Evolutionary conservation across 2,113 vertebrate species (phyloP), one percentile per base, ranked within the genome.

Genomic region (Ornithorhynchus anatinus): DNA sequence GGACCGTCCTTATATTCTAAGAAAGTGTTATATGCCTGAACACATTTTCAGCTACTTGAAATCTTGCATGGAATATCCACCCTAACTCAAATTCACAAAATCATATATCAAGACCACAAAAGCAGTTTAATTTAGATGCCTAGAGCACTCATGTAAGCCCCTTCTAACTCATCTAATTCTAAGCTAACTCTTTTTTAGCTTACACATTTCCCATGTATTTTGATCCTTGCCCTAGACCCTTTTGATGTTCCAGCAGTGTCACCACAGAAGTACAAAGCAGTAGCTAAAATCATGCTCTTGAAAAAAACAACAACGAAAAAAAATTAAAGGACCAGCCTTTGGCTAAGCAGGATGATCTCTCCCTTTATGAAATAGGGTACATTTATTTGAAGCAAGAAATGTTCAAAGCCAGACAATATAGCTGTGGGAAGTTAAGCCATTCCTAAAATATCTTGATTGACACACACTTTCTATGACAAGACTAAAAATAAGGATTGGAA

Each of bases 401-500:
- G 80, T 86, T 82, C 40, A 80, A 75, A 65, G 69, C 59, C 44
- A 58, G 75, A 79, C 65, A 69, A 22, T 63, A n/a, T 59, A 72
- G 57, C 64, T 39, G 32, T 22, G n/a, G 59, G 67, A 82, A 78
- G 65, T 27, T 79, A 84, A 81, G 40, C 44, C 0, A 8, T 87
- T 86, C 72, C 74, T 19, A 25, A 85, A 89, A 85, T 81, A 84
- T 80, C 61, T 58, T 88, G 69, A 86, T 74, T 40, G 52, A 79
- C 72, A 52, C 29, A 35, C 40, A 81, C 16, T 67, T 75, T 19
- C 33, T 58, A 63, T 54, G 59, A 58, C 37, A 61, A 79, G 81
- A 73, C 64, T 79, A 77, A 90, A 89, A 90, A 82, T 80, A 84
- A 13, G 86, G 68, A 66, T 51, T 79, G 62, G 19, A 84, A 39